Conservation (phyloP, 2,888 invertebrate genomes). For the Epiperipatus broadwayi region DNA sequence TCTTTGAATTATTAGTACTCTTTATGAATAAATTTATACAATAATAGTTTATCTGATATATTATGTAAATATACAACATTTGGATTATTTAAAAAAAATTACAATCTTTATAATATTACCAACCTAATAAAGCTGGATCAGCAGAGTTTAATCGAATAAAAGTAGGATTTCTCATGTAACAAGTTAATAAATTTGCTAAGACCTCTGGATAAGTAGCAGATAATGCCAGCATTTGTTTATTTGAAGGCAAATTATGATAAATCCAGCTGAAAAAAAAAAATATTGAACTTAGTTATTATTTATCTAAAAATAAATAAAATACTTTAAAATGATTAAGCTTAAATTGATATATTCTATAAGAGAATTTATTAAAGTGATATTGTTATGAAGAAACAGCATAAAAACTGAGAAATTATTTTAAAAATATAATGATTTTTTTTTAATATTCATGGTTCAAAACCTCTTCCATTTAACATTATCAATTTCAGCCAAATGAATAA, state of each 20-base stretch:
- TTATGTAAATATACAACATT: neutral
- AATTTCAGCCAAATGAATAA: no score
- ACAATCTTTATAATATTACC: neutral
- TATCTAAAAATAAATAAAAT: no score
- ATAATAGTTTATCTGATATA: no score
- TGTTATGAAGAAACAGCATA: no score
- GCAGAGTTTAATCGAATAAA: conserved; percentile 50
- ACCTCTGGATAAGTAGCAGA: conserved; percentile 77
- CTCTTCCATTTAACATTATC: no score
- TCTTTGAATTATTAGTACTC: no score
- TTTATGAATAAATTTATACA: no score
- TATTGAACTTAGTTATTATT: conserved; percentile 1
- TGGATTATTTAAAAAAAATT: neutral
- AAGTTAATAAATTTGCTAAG: conserved; percentile 46
- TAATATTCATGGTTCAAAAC: no score
- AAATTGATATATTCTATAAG: no score
- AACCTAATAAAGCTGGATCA: conserved; percentile 37
- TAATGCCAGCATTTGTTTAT: conserved; percentile 71
- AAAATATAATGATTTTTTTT: no score
- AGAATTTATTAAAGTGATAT: no score
- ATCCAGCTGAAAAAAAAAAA: conserved; percentile 39
- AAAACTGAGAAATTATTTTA: no score
- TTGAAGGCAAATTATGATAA: conserved; percentile 45
- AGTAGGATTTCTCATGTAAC: conserved; percentile 57
- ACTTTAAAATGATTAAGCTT: neutral